These are phyloP conservation scores for Xyliphius kryptos DNA, from an alignment of 2,113 vertebrate genomes.

Conservation along the genomic window DNA sequence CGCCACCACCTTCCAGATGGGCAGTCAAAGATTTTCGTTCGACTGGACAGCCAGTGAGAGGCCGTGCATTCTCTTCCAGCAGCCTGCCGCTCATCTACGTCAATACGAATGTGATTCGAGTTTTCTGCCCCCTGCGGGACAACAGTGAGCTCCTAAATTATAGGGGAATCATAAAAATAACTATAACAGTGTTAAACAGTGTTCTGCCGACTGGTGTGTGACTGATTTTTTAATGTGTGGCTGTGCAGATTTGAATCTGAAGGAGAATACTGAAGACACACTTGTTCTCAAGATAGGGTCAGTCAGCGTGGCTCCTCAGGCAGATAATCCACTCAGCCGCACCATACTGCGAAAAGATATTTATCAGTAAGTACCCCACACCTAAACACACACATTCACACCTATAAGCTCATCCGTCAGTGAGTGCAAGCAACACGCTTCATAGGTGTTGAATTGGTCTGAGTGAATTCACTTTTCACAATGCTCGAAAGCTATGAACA, in stretches of 20 bases:
- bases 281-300: conserved; percentile 91
- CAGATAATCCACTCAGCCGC: conserved; percentile 91
- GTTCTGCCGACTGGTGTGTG: not conserved
- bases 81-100: conserved; percentile 92
- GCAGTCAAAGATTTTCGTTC: conserved; percentile 81
- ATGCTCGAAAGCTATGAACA: too few relatives aligned
- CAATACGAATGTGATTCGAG: conserved; percentile 85
- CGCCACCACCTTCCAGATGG: conserved; percentile 63
- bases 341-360: conserved; percentile 94
- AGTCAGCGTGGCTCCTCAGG: conserved; percentile 92
- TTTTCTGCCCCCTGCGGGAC: conserved; percentile 82
- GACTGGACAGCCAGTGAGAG: conserved; percentile 84
- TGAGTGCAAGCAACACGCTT: too few relatives aligned
- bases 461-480: too few relatives aligned
- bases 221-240: conserved; percentile 7
- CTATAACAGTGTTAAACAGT: not conserved
- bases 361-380: conserved; percentile 93
- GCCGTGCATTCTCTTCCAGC: conserved; percentile 78
- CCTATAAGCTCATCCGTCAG: too few relatives aligned
- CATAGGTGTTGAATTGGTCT: too few relatives aligned
- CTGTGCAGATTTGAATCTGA: conserved; percentile 63
- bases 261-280: conserved; percentile 81
- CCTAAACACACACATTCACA: too few relatives aligned
- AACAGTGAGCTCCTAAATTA: conserved; percentile 22
- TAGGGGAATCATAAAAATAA: too few relatives aligned